phyloP scores from a whole-genome alignment of 2,797 vertebrate species.

The Amblyraja radiata region DNA sequence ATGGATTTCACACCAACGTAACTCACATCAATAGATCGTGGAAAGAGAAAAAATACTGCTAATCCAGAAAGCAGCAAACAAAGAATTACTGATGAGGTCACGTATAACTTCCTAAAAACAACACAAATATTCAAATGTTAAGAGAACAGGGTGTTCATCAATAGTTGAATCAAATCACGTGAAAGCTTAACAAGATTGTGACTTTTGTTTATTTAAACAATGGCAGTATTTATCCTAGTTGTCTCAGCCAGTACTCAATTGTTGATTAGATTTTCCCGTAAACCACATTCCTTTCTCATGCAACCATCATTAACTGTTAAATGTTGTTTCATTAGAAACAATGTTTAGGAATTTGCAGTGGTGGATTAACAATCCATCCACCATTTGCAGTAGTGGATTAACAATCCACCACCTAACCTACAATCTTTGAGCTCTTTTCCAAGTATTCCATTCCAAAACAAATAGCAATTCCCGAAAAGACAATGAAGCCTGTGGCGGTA shows the following conservation, averaged over 20 bases:
- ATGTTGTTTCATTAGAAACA: background rate
- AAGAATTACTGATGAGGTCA: constrained; percentile 79
- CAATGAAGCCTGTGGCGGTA: no score
- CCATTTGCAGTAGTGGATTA: no score
- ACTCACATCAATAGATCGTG: constrained; percentile 85
- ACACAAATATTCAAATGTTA: background rate
- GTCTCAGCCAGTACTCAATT: background rate
- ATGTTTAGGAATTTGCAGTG: no score
- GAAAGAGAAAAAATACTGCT: constrained; percentile 93
- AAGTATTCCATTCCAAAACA: no score
- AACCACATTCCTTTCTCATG: background rate
- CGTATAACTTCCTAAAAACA: constrained; percentile 81
- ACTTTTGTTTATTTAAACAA: background rate
- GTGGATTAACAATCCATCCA: background rate
- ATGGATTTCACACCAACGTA: constrained; percentile 90
- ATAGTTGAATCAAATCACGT: background rate
- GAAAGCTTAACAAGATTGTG: background rate
- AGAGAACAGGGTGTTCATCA: background rate
- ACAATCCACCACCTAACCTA: background rate
- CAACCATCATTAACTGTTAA: background rate
- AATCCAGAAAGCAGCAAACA: constrained; percentile 88
- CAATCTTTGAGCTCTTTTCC: background rate
- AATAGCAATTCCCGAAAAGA: no score
- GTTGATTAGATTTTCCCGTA: background rate
- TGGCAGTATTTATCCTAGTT: background rate